Evolutionary conservation across 2,113 vertebrate species (phyloP), one percentile per base, ranked within the genome.

Genomic region (Hyla sarda): DNA sequence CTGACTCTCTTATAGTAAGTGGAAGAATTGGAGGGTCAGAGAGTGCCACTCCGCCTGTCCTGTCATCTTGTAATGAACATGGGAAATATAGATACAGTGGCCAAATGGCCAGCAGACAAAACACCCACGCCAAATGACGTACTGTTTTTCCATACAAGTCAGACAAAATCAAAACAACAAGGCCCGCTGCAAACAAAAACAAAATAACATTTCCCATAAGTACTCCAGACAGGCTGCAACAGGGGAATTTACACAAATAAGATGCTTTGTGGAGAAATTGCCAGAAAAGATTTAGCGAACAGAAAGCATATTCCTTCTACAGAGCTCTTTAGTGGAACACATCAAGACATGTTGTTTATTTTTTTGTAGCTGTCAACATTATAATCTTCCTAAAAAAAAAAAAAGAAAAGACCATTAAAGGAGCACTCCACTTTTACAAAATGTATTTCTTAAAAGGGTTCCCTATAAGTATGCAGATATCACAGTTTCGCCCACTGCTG

Each of bases 121-220:
- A 95, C 94, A 94, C 94, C 93, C 94, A 93, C 94, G 93, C 93
- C 90, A 89, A 93, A 93, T 96, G 94, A 96, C 93, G 95, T 92
- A 93, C 93, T 96, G 94, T 95, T 95, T 80, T 94, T 95, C 94
- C 94, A 95, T 94, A 93, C 92, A 91, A 91, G 94, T 94, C 94
- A 95, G 95, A 96, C 94, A 94, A 94, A 96, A 94, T 94, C 92
- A 95, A 95, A 95, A 95, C 94, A 95, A 95, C 94, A 92, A 94
- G 94, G 94, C 89, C 93, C 93, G 91, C 91, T 94, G 93, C 94
- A 95, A 95, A 95, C 94, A 95, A 94, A 95, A 95, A 95, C 94
- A 95, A 95, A 95, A 94, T 93, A 93, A 94, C 94, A 93, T 93
- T 95, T 94, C 95, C 95, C 94, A 95, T 93, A 93, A 95, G 93